phyloP scores from a whole-genome alignment of 2,888 invertebrate species.

The Ecdyonurus torrentis region DNA sequence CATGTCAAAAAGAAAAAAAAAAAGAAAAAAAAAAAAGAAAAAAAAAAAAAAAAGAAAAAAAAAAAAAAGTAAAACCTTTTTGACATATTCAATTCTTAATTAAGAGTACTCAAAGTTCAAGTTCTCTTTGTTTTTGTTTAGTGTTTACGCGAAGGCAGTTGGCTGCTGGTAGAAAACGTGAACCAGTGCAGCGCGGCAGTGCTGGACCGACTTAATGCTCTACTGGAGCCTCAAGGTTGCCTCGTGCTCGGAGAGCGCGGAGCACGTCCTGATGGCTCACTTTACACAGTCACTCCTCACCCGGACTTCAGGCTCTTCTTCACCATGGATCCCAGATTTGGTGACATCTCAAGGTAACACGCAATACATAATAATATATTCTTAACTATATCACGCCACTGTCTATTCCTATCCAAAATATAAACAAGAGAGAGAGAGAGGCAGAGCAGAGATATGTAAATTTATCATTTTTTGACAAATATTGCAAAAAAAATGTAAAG shows the following conservation, averaged over 20 bases:
- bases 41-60: too few species aligned
- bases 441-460: too few species aligned
- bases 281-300: slow-evolving; percentile 65
- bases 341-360: slow-evolving; percentile 83
- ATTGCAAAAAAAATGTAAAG: too few species aligned
- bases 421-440: too few species aligned
- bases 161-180: slow-evolving; percentile 79
- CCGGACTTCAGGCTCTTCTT: slow-evolving; percentile 84
- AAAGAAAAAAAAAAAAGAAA: too few species aligned
- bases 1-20: too few species aligned
- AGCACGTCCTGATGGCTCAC: slow-evolving; percentile 46
- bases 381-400: too few species aligned
- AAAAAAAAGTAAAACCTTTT: too few species aligned
- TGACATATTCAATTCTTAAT: too few species aligned
- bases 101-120: neutral
- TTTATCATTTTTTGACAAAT: too few species aligned
- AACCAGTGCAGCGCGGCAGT: slow-evolving; percentile 95
- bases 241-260: slow-evolving; percentile 86
- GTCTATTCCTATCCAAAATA: too few species aligned
- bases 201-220: slow-evolving; percentile 85
- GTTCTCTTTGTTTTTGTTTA: slow-evolving; percentile 21
- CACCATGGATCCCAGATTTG: slow-evolving; percentile 86
- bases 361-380: too few species aligned
- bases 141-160: slow-evolving; percentile 65
- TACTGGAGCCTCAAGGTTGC: slow-evolving; percentile 84